Evolutionary conservation across 2,888 invertebrate species (phyloP).

Genomic region (Pristionchus arcanus): DNA sequence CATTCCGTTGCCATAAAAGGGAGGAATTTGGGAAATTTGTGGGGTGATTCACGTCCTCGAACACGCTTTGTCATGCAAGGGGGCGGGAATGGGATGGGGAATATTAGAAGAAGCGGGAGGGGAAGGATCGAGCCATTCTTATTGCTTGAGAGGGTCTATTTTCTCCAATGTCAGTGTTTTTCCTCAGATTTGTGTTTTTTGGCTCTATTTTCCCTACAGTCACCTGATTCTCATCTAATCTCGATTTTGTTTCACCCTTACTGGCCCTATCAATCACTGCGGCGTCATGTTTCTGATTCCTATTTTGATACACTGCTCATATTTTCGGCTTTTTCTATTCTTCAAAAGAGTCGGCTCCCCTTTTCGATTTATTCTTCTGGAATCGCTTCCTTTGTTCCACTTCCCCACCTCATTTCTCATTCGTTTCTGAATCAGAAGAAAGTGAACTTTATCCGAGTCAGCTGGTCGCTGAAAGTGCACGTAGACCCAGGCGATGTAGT

Average conservation of each 20-base stretch:
- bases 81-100: not conserved
- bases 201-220: not conserved
- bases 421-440: too few relatives aligned
- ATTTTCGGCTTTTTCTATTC: not conserved
- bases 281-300: not conserved
- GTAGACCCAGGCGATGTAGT: too few relatives aligned
- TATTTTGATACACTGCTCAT: too few relatives aligned
- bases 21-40: conserved; percentile 1
- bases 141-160: not conserved
- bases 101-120: not conserved
- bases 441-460: too few relatives aligned
- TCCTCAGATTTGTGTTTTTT: not conserved
- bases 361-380: too few relatives aligned
- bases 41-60: not conserved
- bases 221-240: not conserved
- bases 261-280: not conserved
- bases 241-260: not conserved
- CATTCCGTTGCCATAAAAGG: not conserved
- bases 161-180: not conserved
- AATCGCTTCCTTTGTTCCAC: too few relatives aligned
- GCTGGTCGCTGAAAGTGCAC: too few relatives aligned
- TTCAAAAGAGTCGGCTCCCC: too few relatives aligned
- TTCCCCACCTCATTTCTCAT: too few relatives aligned
- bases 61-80: not conserved
- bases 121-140: not conserved